Base-by-base conservation (phyloP, 2,888 invertebrate genomes). In the Elegia similella region DNA sequence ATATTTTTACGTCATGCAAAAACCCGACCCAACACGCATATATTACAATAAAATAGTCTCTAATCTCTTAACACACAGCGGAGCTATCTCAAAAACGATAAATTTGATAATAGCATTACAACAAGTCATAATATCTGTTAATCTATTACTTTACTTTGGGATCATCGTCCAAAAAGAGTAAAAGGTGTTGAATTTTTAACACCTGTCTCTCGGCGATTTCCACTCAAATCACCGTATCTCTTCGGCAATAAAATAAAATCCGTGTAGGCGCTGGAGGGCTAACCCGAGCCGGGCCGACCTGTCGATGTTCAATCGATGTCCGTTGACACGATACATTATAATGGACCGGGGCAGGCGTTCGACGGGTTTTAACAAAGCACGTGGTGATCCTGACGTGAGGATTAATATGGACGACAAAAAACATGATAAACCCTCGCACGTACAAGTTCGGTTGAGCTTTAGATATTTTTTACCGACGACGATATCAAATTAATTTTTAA, bases 301-400 rank as follows among this genome's bases (percentile, higher is more conserved):
- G 86, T 87, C 90, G 87, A 87, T 88, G 88, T 86, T 88, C 89
- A 84, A 85, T 88, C 88, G 87, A 84, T 89, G 89, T 88, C 81
- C 88, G 88, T 86, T 90, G 90, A 90, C 91, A 89, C 88, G 86
- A 88, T 84, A 86, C 88, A 87, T 89, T 90, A 90, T 87, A 89
- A 89, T 87, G 89, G 89, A 77, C 82, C 80, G 80, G 68, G 80
- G 78, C 80, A 76, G 73, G 78, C 70, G 80, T 84, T 86, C 88
- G 85, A 87, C 86, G 82, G 84, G 85, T 84, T 86, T 85, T 82
- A 86, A 89, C 88, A 88, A 89, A 88, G 88, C 88, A 88, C 86
- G 88, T 86, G 86, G 88, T 85, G 85, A 82, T 88, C 84, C 82
- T 88, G 89, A 90, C 89, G 82, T 83, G 84, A 82, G 88, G 89